phyloP scores from a whole-genome alignment of 2,797 vertebrate genomes.

The Onychomys arenicola region DNA sequence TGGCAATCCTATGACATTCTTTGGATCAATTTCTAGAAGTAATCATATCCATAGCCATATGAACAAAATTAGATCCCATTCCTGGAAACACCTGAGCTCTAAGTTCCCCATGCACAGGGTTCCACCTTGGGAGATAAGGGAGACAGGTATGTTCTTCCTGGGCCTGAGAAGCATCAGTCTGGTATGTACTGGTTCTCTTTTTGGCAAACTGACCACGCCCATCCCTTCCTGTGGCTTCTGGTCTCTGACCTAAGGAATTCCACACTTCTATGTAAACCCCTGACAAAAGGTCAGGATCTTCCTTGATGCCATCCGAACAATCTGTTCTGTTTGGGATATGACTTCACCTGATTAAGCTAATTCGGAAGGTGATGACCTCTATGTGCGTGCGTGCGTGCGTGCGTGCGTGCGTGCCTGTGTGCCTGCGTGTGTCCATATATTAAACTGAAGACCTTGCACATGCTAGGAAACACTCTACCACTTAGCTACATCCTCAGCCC shows the following conservation, averaged over 20 bases:
- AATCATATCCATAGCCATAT: background rate
- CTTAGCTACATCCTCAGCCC: background rate
- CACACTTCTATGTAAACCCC: background rate
- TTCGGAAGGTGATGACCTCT: background rate
- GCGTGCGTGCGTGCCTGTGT: background rate
- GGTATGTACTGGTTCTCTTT: background rate
- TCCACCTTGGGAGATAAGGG: background rate
- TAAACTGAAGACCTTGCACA: background rate
- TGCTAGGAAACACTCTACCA: background rate
- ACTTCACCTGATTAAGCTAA: background rate
- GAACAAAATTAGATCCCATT: background rate
- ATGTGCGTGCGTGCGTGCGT: background rate
- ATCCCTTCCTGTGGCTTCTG: background rate
- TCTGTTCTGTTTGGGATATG: background rate
- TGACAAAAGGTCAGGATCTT: background rate
- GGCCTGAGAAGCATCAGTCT: background rate
- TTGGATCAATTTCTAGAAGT: background rate
- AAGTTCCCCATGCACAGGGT: background rate
- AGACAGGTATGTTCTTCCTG: background rate
- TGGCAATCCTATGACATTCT: background rate
- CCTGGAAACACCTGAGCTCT: background rate
- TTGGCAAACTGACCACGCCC: background rate
- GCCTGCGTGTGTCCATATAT: too few species aligned
- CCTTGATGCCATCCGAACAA: background rate
- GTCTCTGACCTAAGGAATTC: conserved; percentile 17